Evolutionary conservation across 2,888 invertebrate genomes (phyloP).

Genomic region (Callyntrura guangdongensis): DNA sequence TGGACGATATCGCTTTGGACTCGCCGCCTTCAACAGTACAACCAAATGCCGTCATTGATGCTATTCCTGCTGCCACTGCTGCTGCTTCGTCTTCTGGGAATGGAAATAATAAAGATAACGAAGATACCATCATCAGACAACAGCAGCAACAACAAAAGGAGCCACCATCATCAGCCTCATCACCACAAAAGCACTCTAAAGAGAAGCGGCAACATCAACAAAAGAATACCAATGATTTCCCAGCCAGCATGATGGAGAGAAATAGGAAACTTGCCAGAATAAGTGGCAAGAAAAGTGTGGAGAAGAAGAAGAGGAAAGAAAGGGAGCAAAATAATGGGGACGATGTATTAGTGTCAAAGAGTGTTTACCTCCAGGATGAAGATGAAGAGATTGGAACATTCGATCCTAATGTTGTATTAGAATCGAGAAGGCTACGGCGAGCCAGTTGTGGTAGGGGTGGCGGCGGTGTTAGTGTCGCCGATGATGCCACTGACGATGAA

Average conservation of each 20-base stretch:
- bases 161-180: background rate
- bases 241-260: constrained; percentile 62
- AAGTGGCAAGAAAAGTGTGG: constrained; percentile 55
- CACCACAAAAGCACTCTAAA: constrained; percentile 26
- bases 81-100: background rate
- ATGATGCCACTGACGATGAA: constrained; percentile 22
- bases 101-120: constrained; percentile 42
- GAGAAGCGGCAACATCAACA: constrained; percentile 18
- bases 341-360: constrained; percentile 77
- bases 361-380: constrained; percentile 77
- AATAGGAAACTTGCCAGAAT: constrained; percentile 70
- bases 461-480: background rate
- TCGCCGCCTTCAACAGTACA: constrained; percentile 15
- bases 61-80: background rate
- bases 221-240: constrained; percentile 67
- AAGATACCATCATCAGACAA: constrained; percentile 4
- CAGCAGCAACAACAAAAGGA: constrained; percentile 31
- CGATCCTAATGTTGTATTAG: constrained; percentile 77
- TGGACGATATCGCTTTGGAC: constrained; percentile 70
- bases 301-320: constrained; percentile 35
- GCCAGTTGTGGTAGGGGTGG: constrained; percentile 19
- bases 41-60: background rate
- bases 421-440: constrained; percentile 61
- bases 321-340: constrained; percentile 51
- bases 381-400: constrained; percentile 84